Percentiles rank a stretch among this genome's conserved stretches.
Evolutionary conservation across 2,113 vertebrate species (phyloP).

Genomic region (Cynopterus brachyotis): DNA sequence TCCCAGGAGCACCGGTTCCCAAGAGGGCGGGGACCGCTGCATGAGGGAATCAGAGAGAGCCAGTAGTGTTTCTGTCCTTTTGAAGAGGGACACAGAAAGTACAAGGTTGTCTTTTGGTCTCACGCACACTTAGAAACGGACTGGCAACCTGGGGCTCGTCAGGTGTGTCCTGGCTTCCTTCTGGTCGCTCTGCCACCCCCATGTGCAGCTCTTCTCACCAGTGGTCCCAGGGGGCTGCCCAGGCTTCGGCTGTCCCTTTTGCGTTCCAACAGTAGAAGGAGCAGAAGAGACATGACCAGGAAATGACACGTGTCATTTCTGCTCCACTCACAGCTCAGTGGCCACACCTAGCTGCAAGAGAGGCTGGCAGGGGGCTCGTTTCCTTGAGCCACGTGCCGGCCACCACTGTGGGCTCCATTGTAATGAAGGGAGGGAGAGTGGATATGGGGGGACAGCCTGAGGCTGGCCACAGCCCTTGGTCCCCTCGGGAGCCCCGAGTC

Average conservation of each 20-base stretch:
- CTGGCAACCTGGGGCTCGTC: background rate
- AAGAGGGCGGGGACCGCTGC: no score
- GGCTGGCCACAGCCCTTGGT: background rate
- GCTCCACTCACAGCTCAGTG: rapidly evolving
- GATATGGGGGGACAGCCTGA: rapidly evolving
- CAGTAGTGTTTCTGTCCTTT: rapidly evolving
- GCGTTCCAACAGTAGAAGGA: background rate
- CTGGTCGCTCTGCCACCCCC: background rate
- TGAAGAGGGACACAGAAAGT: background rate
- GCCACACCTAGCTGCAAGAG: background rate
- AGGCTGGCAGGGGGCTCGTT: background rate
- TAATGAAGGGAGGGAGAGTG: no score
- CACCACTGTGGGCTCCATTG: background rate
- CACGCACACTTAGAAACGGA: background rate
- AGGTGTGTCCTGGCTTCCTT: background rate
- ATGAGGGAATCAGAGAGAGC: background rate
- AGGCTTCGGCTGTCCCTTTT: background rate
- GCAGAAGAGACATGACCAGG: background rate
- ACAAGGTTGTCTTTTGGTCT: background rate
- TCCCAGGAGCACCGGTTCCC: no score
- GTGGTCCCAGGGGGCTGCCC: background rate
- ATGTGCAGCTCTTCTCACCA: background rate
- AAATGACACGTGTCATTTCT: background rate
- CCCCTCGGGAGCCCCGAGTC: background rate
- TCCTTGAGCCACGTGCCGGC: background rate